phyloP scores from a whole-genome alignment of 2,797 vertebrate species.

The Sorex maritimensis region DNA sequence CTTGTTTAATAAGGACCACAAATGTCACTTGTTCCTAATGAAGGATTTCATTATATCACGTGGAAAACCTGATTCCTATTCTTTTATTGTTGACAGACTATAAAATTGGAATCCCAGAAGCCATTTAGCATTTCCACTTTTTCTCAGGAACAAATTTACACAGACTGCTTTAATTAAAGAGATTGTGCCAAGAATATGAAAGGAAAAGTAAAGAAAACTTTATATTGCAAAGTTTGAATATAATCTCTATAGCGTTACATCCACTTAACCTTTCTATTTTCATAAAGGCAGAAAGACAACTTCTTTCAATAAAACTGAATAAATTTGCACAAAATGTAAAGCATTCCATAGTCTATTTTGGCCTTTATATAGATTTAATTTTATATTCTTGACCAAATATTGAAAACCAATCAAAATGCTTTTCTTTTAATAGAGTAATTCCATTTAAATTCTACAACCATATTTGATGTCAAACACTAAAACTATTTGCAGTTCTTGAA shows the following conservation, averaged over 20 bases:
- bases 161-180: conserved; percentile 73
- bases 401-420: neutral
- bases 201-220: conserved; percentile 3
- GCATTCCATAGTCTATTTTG: neutral
- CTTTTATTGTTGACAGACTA: conserved; percentile 76
- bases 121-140: conserved; percentile 67
- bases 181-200: conserved; percentile 69
- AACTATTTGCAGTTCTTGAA: neutral
- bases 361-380: neutral
- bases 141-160: conserved; percentile 73
- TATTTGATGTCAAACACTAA: neutral
- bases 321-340: neutral
- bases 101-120: conserved; percentile 76
- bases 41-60: conserved; percentile 79
- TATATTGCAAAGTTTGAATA: conserved; percentile 64
- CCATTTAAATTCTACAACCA: neutral
- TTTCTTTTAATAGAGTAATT: neutral
- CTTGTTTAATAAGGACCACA: conserved; percentile 65
- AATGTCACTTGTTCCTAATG: conserved; percentile 71
- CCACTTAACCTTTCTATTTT: neutral
- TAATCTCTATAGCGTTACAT: neutral
- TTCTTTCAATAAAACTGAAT: neutral
- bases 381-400: neutral
- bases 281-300: neutral
- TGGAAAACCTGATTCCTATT: conserved; percentile 71